Percentiles rank a stretch among this genome's conserved stretches.
phyloP scores from a whole-genome alignment of 92 coral and sea anemone genomes.

The Desmophyllum pertusum region DNA sequence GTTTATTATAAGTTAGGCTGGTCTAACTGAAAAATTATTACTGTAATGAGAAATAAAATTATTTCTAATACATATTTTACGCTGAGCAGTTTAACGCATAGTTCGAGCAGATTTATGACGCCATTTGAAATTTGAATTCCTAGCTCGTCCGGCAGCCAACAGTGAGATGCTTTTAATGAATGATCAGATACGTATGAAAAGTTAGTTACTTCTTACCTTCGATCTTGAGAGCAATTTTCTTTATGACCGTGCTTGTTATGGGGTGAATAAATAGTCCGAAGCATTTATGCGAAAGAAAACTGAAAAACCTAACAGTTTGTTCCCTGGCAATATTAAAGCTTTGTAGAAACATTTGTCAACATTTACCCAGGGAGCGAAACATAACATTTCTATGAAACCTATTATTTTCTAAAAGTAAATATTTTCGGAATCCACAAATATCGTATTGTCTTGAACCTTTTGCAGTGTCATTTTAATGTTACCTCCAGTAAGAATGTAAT shows the following conservation, averaged over 20 bases:
- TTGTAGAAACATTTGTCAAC: neutral
- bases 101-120: neutral
- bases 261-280: neutral
- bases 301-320: neutral
- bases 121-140: neutral
- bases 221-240: neutral
- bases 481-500: neutral
- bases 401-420: neutral
- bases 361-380: neutral
- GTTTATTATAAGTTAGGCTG: neutral
- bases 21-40: neutral
- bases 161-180: neutral
- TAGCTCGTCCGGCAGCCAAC: neutral
- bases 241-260: too few relatives aligned
- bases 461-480: neutral
- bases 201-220: neutral
- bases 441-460: neutral
- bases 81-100: too few relatives aligned
- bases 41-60: neutral
- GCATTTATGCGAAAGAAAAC: neutral
- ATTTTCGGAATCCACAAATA: neutral
- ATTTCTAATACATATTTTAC: neutral
- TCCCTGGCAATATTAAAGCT: neutral
- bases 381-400: neutral
- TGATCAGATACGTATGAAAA: too few relatives aligned